Evolutionary conservation across 2,113 vertebrate species (phyloP).

Genomic region (Rana temporaria): DNA sequence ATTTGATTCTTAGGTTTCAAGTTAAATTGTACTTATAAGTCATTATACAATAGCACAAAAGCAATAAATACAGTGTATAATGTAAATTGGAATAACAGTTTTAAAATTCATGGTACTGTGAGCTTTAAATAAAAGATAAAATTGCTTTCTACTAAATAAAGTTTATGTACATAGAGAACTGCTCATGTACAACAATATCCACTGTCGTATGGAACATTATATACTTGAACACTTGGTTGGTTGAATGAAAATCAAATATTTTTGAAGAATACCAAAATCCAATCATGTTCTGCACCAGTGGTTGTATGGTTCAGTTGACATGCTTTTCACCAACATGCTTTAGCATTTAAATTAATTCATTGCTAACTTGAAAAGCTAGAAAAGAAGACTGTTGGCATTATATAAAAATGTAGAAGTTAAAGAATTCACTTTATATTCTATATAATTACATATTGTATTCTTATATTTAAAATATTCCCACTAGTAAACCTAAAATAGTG

Average conservation of each 20-base stretch:
- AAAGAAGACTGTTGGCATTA: background rate
- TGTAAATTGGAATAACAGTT: background rate
- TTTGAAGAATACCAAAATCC: slow-evolving; percentile 26
- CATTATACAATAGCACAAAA: too few relatives aligned
- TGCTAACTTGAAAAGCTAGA: background rate
- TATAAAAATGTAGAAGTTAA: background rate
- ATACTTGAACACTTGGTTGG: slow-evolving; percentile 22
- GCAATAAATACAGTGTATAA: background rate
- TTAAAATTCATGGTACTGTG: background rate
- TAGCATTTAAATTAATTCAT: slow-evolving; percentile 15
- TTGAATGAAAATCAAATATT: slow-evolving; percentile 21
- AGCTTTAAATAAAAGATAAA: background rate
- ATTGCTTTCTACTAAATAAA: background rate
- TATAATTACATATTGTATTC: background rate
- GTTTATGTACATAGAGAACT: background rate
- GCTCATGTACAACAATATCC: slow-evolving; percentile 34
- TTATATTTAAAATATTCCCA: too few relatives aligned
- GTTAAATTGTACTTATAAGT: too few relatives aligned
- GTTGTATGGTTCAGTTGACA: slow-evolving; percentile 4
- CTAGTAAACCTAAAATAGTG: too few relatives aligned
- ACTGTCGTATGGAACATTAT: background rate
- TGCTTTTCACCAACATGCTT: slow-evolving; percentile 14
- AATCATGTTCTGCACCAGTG: slow-evolving; percentile 21
- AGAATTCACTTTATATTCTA: background rate
- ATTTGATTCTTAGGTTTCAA: too few relatives aligned